Conservation (phyloP, 2,888 invertebrate species). For the Cosmorhoe ocellata region DNA sequence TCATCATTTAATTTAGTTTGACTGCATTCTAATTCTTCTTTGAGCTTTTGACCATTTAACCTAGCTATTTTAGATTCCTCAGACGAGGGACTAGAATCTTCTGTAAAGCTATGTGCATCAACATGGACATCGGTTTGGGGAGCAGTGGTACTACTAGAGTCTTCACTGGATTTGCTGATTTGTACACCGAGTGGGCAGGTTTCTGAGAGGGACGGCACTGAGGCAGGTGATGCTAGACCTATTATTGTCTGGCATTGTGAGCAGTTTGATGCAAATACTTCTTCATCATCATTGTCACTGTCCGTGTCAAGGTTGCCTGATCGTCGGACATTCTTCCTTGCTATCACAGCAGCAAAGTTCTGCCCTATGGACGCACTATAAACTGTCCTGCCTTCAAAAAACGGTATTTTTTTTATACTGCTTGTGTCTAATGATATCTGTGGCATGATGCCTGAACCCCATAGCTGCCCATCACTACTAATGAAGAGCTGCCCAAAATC, state of each 20-base stretch:
- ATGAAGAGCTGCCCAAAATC: conserved; percentile 85
- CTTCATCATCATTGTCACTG: conserved; percentile 83
- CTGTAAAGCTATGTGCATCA: conserved; percentile 78
- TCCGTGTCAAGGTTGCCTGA: conserved; percentile 82
- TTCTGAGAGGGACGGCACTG: conserved; percentile 84
- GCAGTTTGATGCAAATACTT: conserved; percentile 85
- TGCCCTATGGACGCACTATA: conserved; percentile 88
- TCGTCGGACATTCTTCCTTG: conserved; percentile 82
- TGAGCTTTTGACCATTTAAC: conserved; percentile 62
- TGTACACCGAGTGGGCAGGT: conserved; percentile 84
- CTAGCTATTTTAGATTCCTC: conserved; percentile 79
- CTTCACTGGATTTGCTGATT: conserved; percentile 83
- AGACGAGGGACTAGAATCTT: conserved; percentile 82
- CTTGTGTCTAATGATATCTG: conserved; percentile 84
- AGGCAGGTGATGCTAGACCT: conserved; percentile 81
- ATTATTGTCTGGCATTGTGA: conserved; percentile 84
- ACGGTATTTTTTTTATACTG: conserved; percentile 84
- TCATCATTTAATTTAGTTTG: conserved; percentile 48
- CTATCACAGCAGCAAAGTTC: conserved; percentile 89
- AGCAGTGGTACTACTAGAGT: conserved; percentile 83
- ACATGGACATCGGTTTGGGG: conserved; percentile 81
- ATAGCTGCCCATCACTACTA: conserved; percentile 85
- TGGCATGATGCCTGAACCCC: conserved; percentile 87
- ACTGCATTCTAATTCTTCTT: conserved; percentile 49
- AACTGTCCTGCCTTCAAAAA: conserved; percentile 86